Evolutionary conservation across 1,140 invertebrate genomes (phyloP).

Genomic region (Leptinotarsa lineolata): DNA sequence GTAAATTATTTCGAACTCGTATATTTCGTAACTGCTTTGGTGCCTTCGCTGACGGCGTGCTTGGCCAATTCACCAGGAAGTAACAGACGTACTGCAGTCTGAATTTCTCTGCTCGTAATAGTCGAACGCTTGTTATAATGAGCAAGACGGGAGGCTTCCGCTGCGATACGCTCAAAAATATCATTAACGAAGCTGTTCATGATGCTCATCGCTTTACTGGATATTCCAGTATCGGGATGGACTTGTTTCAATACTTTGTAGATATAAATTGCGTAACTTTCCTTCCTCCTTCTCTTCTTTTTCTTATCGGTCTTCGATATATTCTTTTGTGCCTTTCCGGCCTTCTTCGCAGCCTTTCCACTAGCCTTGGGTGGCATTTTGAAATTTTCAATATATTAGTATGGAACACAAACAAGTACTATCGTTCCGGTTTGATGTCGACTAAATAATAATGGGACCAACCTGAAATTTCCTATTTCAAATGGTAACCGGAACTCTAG

Average conservation of each 20-base stretch:
- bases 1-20: conserved; percentile 59
- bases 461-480: too few species aligned
- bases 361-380: conserved; percentile 58
- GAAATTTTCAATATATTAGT: too few species aligned
- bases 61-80: conserved; percentile 66
- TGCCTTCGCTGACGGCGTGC: conserved; percentile 63
- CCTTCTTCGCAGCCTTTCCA: conserved; percentile 61
- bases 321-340: conserved; percentile 63
- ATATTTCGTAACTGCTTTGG: conserved; percentile 66
- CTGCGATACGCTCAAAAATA: conserved; percentile 72
- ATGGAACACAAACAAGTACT: too few species aligned
- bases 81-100: conserved; percentile 62
- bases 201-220: conserved; percentile 54
- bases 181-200: conserved; percentile 63
- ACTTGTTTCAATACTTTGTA: conserved; percentile 58
- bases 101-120: conserved; percentile 56
- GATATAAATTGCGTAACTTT: conserved; percentile 73
- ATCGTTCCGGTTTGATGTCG: too few species aligned
- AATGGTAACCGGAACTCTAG: too few species aligned
- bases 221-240: too few species aligned
- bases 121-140: too few species aligned
- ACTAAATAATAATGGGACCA: too few species aligned
- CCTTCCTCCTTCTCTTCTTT: conserved; percentile 64
- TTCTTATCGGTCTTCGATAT: conserved; percentile 62
- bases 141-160: conserved; percentile 55